Evolutionary conservation across 2,888 invertebrate genomes (phyloP), one percentile per base, ranked within the genome.

Genomic region (Cacoxenus indagator): DNA sequence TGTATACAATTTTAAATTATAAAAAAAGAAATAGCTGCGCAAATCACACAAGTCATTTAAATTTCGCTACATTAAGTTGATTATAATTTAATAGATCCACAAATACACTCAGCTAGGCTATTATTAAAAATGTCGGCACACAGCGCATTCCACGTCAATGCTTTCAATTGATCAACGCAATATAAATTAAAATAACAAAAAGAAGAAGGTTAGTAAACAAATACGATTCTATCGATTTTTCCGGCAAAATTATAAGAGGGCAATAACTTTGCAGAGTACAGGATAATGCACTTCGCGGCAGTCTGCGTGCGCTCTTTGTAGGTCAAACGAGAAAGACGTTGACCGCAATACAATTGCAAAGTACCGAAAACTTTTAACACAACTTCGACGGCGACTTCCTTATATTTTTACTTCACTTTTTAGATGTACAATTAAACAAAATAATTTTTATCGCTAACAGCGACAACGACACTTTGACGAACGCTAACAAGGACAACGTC

Each of bases 271-370:
- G 77, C 72, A 75, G 67, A 68, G 73, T 67, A 71, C 69, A 84
- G 85, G 85, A 83, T 85, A 84, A 81, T 85, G 84, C 84, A 85
- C 84, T 85, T 82, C 81, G 76, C 75, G 74, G 68, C 67, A 70
- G 19, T 43, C 19, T 61, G 43, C 17, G 3, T 51, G 17, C 9
- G 9, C 4, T 29, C 0, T 61, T 57, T 57, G 48, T 48, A 48
- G 48, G 48, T 48, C 48, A 48, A 48, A 48, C 2, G 48, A 17
- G 6, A 8, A 37, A n/a, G 1, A 37, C 37, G 37, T 37, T 37
- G 37, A 2, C 8, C 37, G 37, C 9, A n/a, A n/a, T n/a, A n/a
- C n/a, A n/a, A n/a, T n/a, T n/a, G 37, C 37, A 37, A 1, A 8
- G 37, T 37, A 37, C 37, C 37, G 14, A 37, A 37, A 37, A 37